phyloP scores from a whole-genome alignment of 2,797 vertebrate species.

The Cossypha polioptera region DNA sequence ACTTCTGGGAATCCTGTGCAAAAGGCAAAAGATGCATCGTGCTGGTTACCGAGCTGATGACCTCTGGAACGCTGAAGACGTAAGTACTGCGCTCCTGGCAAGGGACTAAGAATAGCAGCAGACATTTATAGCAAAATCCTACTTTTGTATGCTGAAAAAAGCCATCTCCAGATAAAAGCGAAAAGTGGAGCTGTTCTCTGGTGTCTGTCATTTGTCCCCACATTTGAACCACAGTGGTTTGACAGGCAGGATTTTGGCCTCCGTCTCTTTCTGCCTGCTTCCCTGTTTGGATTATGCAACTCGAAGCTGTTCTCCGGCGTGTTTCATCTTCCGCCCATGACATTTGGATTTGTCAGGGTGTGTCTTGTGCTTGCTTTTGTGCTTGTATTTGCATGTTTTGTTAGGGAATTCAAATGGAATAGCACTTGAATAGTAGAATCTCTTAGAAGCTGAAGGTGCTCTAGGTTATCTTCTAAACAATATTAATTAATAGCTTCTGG shows the following conservation, averaged over 20 bases:
- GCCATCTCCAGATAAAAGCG: slow-evolving; percentile 14
- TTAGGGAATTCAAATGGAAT: neutral
- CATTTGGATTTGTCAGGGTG: neutral
- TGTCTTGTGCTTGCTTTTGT: neutral
- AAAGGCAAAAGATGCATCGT: slow-evolving; percentile 98
- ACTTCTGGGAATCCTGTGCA: slow-evolving; percentile 95
- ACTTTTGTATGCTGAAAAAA: slow-evolving; percentile 21
- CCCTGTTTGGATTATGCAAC: neutral
- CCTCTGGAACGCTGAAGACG: slow-evolving; percentile 98
- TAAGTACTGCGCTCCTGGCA: slow-evolving; percentile 72
- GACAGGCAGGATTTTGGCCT: slow-evolving; percentile 9
- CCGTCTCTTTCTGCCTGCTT: neutral
- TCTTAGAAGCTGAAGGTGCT: neutral
- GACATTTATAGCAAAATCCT: slow-evolving; percentile 60
- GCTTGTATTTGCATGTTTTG: neutral
- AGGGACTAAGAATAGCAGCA: slow-evolving; percentile 25
- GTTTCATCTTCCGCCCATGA: neutral
- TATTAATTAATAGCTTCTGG: slow-evolving; percentile 23
- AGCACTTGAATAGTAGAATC: neutral
- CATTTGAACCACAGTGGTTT: neutral
- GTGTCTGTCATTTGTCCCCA: slow-evolving; percentile 5
- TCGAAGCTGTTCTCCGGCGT: neutral
- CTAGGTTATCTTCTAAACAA: neutral
- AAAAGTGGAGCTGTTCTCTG: slow-evolving; percentile 26
- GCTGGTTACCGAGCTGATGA: slow-evolving; percentile 97